Conservation (phyloP, 2,797 vertebrate genomes). For the Darevskia mixta region DNA sequence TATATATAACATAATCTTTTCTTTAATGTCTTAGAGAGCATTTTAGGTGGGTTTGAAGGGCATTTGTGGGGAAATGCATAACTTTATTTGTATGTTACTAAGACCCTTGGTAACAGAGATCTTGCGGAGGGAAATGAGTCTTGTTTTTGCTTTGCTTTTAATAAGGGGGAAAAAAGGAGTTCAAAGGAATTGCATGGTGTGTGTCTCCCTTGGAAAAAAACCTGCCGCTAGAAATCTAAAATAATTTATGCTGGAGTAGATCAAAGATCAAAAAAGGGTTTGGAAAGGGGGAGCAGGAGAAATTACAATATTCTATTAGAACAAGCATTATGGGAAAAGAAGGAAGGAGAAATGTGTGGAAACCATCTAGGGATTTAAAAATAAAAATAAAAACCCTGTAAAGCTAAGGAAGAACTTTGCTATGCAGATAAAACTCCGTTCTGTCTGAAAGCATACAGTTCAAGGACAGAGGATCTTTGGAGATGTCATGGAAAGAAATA, state of each 20-base stretch:
- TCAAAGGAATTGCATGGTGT: conserved; percentile 11
- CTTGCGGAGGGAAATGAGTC: conserved; percentile 1
- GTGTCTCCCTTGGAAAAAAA: not conserved
- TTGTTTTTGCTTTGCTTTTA: conserved; percentile 34
- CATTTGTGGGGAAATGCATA: conserved; percentile 32
- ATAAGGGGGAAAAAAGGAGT: conserved; percentile 16
- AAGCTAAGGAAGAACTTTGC: conserved; percentile 74
- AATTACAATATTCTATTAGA: not conserved
- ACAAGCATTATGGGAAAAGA: conserved; percentile 10
- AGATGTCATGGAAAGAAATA: conserved; percentile 20
- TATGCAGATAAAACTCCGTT: conserved; percentile 69
- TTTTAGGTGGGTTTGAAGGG: conserved; percentile 23
- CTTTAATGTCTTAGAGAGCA: conserved; percentile 16
- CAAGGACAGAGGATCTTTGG: conserved; percentile 47
- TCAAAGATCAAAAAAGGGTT: conserved; percentile 18
- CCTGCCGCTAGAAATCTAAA: not conserved
- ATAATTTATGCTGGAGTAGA: conserved; percentile 30
- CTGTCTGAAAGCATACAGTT: conserved; percentile 30
- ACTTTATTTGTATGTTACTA: conserved; percentile 66
- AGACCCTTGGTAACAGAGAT: conserved; percentile 40
- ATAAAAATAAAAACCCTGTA: conserved; percentile 49
- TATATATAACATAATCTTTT: not conserved
- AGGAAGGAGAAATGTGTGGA: conserved; percentile 13
- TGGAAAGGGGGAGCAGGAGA: conserved; percentile 29
- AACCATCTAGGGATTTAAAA: conserved; percentile 36